Evolutionary conservation across 2,113 vertebrate species (phyloP).

Genomic region (Pomatostomus ruficeps): DNA sequence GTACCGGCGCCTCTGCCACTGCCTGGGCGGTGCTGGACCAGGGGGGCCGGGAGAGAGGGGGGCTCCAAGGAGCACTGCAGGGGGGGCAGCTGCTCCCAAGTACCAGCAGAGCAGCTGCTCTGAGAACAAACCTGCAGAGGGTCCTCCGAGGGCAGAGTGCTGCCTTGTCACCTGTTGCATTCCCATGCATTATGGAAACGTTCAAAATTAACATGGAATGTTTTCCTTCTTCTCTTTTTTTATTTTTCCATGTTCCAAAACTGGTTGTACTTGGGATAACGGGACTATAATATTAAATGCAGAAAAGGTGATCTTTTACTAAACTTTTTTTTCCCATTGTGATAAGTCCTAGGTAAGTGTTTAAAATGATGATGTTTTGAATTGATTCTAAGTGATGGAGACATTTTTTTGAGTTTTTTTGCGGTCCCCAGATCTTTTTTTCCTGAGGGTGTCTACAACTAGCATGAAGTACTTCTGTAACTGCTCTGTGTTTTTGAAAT

Average conservation of each 20-base stretch:
- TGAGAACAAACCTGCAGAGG: not conserved
- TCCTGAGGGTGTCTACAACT: not conserved
- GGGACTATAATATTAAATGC: not conserved
- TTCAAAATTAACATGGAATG: not conserved
- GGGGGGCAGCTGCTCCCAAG: no score
- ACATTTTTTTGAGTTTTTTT: not conserved
- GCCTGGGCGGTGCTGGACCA: no score
- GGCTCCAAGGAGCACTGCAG: no score
- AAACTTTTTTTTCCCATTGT: not conserved
- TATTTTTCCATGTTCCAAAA: not conserved
- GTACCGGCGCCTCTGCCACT: not conserved
- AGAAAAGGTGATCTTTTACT: not conserved
- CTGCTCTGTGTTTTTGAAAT: not conserved
- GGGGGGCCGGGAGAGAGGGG: no score
- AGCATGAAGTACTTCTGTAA: not conserved
- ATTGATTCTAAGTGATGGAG: not conserved
- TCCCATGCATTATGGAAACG: not conserved
- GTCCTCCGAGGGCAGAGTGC: not conserved
- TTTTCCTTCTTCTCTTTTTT: not conserved
- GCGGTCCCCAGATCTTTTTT: fast-evolving
- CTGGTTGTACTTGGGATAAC: not conserved
- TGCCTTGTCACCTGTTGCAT: not conserved
- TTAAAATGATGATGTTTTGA: not conserved
- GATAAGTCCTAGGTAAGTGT: not conserved
- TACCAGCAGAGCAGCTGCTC: not conserved